phyloP scores from a whole-genome alignment of 1,140 invertebrate genomes.

The Armadillidium nasatum region DNA sequence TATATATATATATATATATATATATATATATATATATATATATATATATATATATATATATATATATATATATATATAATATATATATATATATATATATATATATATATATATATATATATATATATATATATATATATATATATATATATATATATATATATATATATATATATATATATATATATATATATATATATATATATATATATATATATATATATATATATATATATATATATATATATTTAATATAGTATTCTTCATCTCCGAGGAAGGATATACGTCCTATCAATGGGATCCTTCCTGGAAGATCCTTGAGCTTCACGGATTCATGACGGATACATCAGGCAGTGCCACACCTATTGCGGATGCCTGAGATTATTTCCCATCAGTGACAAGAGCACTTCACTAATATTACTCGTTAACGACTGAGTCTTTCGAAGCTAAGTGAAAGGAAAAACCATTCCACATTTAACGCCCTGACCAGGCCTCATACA shows the following conservation, averaged over 20 bases:
- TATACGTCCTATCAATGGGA: too few relatives aligned
- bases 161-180: conserved; percentile 22
- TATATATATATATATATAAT: neutral
- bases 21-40: conserved; percentile 12
- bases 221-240: conserved; percentile 16
- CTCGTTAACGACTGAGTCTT: too few relatives aligned
- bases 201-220: conserved; percentile 14
- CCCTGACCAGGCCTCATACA: too few relatives aligned
- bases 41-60: neutral
- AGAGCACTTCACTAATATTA: too few relatives aligned
- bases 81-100: conserved; percentile 19
- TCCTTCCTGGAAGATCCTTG: too few relatives aligned
- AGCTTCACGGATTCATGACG: too few relatives aligned
- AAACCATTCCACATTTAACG: too few relatives aligned
- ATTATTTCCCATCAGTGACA: too few relatives aligned
- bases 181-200: conserved; percentile 22
- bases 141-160: conserved; percentile 13
- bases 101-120: conserved; percentile 12
- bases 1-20: conserved; percentile 20
- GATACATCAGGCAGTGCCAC: too few relatives aligned
- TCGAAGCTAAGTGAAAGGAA: too few relatives aligned
- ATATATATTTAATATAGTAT: neutral
- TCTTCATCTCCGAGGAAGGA: too few relatives aligned
- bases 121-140: neutral
- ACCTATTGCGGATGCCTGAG: too few relatives aligned